Evolutionary conservation across 2,113 vertebrate genomes (phyloP).

Genomic region (Hippotragus niger): DNA sequence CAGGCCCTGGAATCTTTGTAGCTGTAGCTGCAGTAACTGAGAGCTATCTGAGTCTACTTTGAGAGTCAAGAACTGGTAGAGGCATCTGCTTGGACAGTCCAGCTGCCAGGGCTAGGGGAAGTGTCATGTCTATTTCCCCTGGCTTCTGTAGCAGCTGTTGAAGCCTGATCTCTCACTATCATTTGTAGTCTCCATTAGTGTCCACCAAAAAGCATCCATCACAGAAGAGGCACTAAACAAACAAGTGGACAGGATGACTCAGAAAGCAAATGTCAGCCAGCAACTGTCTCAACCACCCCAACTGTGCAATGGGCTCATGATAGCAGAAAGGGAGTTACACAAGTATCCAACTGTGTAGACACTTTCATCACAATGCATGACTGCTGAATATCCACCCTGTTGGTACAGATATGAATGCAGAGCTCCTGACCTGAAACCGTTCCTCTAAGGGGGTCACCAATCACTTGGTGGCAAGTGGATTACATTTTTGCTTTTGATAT

Average conservation of each 20-base stretch:
- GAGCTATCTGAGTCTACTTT: background rate
- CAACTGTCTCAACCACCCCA: background rate
- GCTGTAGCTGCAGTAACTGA: background rate
- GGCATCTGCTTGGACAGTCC: background rate
- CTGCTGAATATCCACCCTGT: background rate
- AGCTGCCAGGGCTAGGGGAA: background rate
- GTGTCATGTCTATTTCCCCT: background rate
- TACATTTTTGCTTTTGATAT: background rate
- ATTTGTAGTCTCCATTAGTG: background rate
- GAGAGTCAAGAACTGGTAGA: background rate
- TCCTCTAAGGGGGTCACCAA: background rate
- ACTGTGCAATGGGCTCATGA: background rate
- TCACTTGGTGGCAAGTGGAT: background rate
- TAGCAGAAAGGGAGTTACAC: background rate
- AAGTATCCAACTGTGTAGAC: rapidly evolving
- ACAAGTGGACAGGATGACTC: background rate
- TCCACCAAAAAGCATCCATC: background rate
- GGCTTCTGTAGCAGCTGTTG: background rate
- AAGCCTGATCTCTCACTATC: background rate
- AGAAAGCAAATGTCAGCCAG: background rate
- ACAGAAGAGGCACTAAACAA: background rate
- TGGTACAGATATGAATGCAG: background rate
- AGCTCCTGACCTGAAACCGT: background rate
- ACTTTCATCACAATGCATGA: background rate
- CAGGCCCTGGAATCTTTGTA: background rate